Percentiles rank a stretch among this genome's conserved stretches.
Evolutionary conservation across 2,888 invertebrate genomes (phyloP).

Genomic region (Leptarthrus brevirostris): DNA sequence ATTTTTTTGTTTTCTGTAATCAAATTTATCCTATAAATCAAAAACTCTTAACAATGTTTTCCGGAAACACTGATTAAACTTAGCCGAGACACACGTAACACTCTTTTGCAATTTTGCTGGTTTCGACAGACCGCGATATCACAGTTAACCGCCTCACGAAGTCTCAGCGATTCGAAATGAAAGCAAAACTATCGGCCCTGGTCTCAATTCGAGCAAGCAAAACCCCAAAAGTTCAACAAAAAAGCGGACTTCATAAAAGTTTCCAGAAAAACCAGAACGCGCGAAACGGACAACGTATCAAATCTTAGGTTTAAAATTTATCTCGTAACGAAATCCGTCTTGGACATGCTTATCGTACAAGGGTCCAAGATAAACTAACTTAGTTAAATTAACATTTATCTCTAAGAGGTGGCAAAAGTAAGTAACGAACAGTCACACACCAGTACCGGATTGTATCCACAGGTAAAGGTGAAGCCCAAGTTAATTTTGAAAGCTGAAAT

Average conservation of each 20-base stretch:
- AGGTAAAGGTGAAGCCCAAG: constrained; percentile 33
- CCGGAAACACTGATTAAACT: constrained; percentile 4
- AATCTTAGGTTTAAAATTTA: background rate
- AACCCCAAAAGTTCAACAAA: constrained; percentile 13
- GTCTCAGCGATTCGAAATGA: background rate
- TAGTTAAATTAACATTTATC: constrained; percentile 44
- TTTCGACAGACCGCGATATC: background rate
- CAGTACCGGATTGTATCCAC: background rate
- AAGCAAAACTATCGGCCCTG: constrained; percentile 14
- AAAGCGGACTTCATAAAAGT: background rate
- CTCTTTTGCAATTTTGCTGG: constrained; percentile 16
- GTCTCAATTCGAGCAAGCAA: constrained; percentile 21
- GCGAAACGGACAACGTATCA: background rate
- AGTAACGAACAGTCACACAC: constrained; percentile 32
- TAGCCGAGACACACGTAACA: constrained; percentile 26
- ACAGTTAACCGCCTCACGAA: background rate
- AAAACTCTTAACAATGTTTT: background rate
- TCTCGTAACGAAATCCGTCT: constrained; percentile 21
- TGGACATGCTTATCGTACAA: constrained; percentile 56
- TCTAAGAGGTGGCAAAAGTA: constrained; percentile 50
- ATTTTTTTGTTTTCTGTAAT: background rate
- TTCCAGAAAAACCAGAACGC: constrained; percentile 5
- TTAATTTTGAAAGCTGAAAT: constrained; percentile 33
- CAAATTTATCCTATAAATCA: background rate
- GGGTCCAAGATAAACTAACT: constrained; percentile 57